phyloP scores from a whole-genome alignment of 1,140 invertebrate genomes.

The Philotrypesis tridentata region DNA sequence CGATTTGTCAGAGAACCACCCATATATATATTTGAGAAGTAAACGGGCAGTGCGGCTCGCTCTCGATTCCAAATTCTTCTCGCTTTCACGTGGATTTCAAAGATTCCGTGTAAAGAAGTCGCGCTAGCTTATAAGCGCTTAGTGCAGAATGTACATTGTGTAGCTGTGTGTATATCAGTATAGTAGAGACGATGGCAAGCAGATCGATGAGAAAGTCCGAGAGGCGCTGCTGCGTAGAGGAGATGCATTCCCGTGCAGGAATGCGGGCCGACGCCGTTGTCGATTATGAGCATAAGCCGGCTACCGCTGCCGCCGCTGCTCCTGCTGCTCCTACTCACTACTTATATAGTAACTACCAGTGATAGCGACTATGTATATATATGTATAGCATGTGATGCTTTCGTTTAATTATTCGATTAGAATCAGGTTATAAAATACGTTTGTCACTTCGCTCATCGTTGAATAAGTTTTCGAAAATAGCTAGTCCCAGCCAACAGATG shows the following conservation, averaged over 20 bases:
- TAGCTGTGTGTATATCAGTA: neutral
- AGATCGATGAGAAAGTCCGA: constrained; percentile 32
- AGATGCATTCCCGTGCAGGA: constrained; percentile 42
- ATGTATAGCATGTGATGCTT: neutral
- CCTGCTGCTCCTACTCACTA: neutral
- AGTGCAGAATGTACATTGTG: too few species aligned
- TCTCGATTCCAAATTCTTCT: neutral
- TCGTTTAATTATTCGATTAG: neutral
- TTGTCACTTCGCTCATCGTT: neutral
- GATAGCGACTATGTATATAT: neutral
- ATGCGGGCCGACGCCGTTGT: constrained; percentile 21
- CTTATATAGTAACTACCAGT: neutral
- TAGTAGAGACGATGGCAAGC: neutral
- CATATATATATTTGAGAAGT: neutral
- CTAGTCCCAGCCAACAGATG: too few species aligned
- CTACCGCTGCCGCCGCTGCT: neutral
- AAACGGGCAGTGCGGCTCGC: too few species aligned
- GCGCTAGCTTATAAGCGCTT: neutral
- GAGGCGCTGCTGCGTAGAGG: neutral
- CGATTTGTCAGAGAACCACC: too few species aligned
- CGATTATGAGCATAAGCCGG: neutral
- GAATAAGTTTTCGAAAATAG: neutral
- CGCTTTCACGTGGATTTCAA: neutral
- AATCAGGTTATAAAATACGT: neutral
- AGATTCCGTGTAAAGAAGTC: neutral